Conservation (phyloP, 92 coral and sea anemone species). For the Umimayanthus kanabou region DNA sequence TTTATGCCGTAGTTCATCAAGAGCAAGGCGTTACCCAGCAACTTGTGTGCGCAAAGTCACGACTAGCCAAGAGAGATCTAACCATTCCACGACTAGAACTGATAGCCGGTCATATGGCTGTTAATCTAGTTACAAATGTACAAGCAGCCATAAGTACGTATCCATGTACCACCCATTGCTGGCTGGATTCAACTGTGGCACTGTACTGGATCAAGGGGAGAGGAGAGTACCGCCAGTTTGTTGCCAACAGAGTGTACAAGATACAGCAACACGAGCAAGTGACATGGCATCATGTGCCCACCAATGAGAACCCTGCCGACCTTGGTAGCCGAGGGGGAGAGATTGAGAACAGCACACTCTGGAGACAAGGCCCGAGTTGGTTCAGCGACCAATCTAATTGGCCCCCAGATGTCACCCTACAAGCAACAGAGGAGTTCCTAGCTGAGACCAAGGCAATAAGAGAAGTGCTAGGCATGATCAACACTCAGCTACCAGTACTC, state of each 20-base stretch:
- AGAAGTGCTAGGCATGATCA: not conserved
- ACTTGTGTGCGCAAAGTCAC: too few species aligned
- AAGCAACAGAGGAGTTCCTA: too few species aligned
- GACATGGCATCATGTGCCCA: conserved; percentile 58
- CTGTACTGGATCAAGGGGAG: conserved; percentile 54
- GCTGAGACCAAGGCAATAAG: not conserved
- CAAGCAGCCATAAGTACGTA: conserved; percentile 42
- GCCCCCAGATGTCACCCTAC: not conserved
- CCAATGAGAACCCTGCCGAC: too few species aligned
- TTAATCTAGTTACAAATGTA: conserved; percentile 42
- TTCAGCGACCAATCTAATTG: conserved; percentile 17
- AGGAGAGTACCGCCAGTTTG: conserved; percentile 51
- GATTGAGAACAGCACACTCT: conserved; percentile 23
- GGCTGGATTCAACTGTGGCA: conserved; percentile 44
- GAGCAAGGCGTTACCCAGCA: conserved; percentile 47
- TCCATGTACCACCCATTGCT: conserved; percentile 33
- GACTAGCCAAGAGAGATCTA: too few species aligned
- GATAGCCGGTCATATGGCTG: conserved; percentile 62
- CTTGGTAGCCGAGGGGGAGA: not conserved
- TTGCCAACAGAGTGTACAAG: conserved; percentile 51
- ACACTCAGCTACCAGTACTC: not conserved
- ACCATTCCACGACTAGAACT: too few species aligned
- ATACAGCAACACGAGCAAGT: conserved; percentile 50
- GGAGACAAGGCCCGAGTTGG: conserved; percentile 53
- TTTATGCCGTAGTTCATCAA: too few species aligned